Evolutionary conservation across 2,113 vertebrate genomes (phyloP).

Genomic region (Grantiella picta): DNA sequence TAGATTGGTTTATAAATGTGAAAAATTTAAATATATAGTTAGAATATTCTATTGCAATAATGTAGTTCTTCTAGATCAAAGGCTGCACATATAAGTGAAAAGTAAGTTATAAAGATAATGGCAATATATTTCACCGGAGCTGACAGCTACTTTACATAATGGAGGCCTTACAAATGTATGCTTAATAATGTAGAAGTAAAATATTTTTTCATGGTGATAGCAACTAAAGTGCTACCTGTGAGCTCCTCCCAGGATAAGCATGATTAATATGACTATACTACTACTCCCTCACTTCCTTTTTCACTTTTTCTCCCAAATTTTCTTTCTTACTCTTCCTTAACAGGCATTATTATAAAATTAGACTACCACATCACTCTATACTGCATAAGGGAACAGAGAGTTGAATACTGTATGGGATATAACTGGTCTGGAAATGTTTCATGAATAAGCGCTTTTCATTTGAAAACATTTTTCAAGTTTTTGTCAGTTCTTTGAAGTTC

Average conservation of each 20-base stretch:
- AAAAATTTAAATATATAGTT: not conserved
- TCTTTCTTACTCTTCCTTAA: not conserved
- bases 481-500: not conserved
- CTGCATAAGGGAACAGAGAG: not conserved
- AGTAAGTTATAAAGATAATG: not conserved
- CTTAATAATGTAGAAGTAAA: not conserved
- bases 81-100: not conserved
- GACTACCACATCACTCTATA: not conserved
- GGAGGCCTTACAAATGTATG: not conserved
- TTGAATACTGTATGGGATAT: not conserved
- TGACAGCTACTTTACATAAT: not conserved
- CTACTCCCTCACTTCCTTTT: not conserved
- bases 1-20: not conserved
- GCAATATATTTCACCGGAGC: not conserved
- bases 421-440: not conserved
- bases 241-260: not conserved
- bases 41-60: not conserved
- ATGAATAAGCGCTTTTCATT: not conserved
- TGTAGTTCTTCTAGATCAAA: not conserved
- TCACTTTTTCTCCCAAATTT: not conserved
- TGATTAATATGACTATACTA: not conserved
- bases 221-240: not conserved
- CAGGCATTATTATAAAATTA: not conserved
- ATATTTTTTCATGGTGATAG: not conserved
- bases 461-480: not conserved